Conservation (phyloP, 2,888 invertebrate species). For the Tiphia femorata region DNA sequence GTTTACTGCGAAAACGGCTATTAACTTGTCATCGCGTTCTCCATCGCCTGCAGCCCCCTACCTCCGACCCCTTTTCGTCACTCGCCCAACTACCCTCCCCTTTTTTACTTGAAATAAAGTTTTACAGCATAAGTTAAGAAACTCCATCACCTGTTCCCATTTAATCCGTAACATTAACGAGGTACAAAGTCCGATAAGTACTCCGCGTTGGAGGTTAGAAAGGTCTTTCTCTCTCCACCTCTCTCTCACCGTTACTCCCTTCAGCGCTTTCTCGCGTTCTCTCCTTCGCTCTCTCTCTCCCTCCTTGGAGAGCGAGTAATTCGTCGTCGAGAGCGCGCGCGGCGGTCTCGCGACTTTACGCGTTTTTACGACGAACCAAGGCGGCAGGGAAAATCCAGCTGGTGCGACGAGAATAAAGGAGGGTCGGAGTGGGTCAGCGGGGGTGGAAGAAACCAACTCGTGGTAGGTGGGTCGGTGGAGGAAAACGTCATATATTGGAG, state of each 20-base stretch:
- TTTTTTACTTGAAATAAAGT: constrained; percentile 17
- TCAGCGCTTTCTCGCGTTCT: background rate
- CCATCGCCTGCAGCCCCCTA: no score
- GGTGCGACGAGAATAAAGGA: background rate
- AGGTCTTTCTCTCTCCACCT: background rate
- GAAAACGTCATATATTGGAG: background rate
- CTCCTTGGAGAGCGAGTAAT: background rate
- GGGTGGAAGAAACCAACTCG: no score
- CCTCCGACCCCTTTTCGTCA: no score
- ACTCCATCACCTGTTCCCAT: constrained; percentile 10
- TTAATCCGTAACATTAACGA: constrained; percentile 21
- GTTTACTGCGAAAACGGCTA: constrained; percentile 9
- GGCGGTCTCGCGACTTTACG: background rate
- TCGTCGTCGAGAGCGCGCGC: background rate
- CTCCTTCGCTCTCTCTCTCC: background rate
- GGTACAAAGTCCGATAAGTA: constrained; percentile 16
- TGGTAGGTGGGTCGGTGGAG: background rate
- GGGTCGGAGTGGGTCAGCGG: background rate
- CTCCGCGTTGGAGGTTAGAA: background rate
- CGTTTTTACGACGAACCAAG: background rate
- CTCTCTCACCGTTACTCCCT: background rate
- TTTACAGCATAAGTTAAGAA: constrained; percentile 3
- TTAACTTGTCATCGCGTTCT: constrained; percentile 21
- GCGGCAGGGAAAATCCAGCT: background rate
- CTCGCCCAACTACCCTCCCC: constrained; percentile 6